phyloP scores from a whole-genome alignment of 2,113 vertebrate genomes.

The Microcebus tavaratra region DNA sequence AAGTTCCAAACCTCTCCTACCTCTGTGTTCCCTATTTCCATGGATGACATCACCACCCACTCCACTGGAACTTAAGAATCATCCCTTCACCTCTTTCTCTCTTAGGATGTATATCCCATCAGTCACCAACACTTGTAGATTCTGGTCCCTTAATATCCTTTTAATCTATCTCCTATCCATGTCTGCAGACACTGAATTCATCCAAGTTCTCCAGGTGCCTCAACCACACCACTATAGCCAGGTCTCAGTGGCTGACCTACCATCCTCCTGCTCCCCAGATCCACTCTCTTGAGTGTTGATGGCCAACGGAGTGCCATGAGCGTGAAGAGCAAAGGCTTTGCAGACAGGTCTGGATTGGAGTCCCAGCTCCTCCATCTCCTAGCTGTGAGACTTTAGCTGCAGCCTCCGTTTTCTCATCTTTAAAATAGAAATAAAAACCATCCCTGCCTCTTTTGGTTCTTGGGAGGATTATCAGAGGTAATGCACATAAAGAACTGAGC shows the following conservation, averaged over 20 bases:
- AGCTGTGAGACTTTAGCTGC: neutral
- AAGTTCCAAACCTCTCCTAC: neutral
- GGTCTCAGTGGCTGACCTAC: neutral
- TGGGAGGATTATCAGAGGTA: neutral
- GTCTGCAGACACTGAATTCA: neutral
- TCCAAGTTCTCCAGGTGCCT: neutral
- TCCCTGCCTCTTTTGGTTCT: neutral
- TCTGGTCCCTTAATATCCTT: neutral
- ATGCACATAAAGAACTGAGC: neutral
- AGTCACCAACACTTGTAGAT: neutral
- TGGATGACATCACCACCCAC: neutral
- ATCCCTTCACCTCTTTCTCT: neutral
- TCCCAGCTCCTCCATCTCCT: neutral
- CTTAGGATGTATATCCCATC: neutral
- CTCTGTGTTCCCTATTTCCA: neutral
- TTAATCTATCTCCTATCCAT: neutral
- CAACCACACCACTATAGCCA: neutral
- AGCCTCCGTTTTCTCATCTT: neutral
- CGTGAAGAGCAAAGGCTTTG: neutral
- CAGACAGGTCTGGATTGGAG: neutral
- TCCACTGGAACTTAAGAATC: neutral
- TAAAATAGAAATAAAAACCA: slow-evolving; percentile 4
- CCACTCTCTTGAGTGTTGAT: neutral
- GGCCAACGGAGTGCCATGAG: neutral
- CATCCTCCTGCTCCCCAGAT: neutral